Conservation (phyloP, 2,888 invertebrate species). For the Prenolepis imparis region DNA sequence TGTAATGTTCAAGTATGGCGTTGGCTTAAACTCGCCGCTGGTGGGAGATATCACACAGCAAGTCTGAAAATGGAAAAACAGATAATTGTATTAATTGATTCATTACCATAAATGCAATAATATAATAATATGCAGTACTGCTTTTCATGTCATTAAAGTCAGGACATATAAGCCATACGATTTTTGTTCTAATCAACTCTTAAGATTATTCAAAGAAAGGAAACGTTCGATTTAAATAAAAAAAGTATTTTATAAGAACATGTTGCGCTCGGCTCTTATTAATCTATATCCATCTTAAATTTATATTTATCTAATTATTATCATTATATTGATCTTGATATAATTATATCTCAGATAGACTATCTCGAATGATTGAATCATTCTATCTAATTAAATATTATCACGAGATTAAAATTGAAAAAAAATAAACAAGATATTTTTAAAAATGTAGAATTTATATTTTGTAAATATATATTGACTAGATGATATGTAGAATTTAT, state of each 20-base stretch:
- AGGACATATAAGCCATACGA: no score
- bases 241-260: no score
- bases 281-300: no score
- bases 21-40: constrained; percentile 74
- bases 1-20: constrained; percentile 75
- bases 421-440: not conserved
- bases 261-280: no score
- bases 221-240: no score
- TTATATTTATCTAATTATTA: not conserved
- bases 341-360: not conserved
- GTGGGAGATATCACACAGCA: constrained; percentile 78
- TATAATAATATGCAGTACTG: no score
- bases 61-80: constrained; percentile 68
- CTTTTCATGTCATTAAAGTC: no score
- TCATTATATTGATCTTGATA: not conserved
- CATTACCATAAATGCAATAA: not conserved
- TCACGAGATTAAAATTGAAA: not conserved
- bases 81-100: not conserved
- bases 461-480: not conserved
- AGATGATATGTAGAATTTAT: not conserved
- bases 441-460: not conserved
- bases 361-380: not conserved
- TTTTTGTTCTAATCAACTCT: no score
- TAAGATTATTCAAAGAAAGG: no score
- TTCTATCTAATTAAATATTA: not conserved